Evolutionary conservation across 2,797 vertebrate species (phyloP).

Genomic region (Okamejei kenojei): DNA sequence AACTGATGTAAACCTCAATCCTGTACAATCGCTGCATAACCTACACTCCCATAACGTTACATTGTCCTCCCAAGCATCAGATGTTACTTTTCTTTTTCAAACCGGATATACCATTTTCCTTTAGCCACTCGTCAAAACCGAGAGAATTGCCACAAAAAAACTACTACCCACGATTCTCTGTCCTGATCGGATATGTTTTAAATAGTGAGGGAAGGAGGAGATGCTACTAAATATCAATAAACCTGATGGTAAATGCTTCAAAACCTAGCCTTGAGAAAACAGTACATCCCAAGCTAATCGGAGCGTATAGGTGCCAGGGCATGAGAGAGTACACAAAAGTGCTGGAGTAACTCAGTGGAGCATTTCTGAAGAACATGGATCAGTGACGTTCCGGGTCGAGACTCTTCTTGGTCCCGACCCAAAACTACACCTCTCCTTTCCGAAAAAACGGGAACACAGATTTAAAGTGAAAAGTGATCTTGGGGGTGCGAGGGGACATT

Average conservation of each 20-base stretch:
- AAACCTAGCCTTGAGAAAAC: not conserved
- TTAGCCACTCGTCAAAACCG: not conserved
- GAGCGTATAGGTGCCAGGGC: not conserved
- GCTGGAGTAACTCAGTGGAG: too few species aligned
- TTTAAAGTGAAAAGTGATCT: too few species aligned
- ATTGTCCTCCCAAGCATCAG: not conserved
- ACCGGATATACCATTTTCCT: not conserved
- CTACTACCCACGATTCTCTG: not conserved
- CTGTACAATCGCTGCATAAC: not conserved
- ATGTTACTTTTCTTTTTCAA: not conserved
- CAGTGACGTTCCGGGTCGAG: too few species aligned
- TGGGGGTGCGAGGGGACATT: too few species aligned
- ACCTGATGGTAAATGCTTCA: not conserved
- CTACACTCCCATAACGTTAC: not conserved
- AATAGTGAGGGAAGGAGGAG: not conserved
- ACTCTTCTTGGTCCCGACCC: too few species aligned
- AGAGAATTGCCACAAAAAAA: not conserved
- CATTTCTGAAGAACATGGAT: too few species aligned
- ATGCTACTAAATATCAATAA: not conserved
- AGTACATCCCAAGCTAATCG: not conserved
- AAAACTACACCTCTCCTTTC: too few species aligned
- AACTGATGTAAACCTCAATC: not conserved
- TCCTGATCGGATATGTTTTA: not conserved
- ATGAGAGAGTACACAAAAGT: not conserved
- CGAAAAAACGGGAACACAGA: too few species aligned